These are phyloP conservation scores for Protobothrops flavoviridis DNA, from an alignment of 2,113 vertebrate genomes.

Conservation along the genomic window DNA sequence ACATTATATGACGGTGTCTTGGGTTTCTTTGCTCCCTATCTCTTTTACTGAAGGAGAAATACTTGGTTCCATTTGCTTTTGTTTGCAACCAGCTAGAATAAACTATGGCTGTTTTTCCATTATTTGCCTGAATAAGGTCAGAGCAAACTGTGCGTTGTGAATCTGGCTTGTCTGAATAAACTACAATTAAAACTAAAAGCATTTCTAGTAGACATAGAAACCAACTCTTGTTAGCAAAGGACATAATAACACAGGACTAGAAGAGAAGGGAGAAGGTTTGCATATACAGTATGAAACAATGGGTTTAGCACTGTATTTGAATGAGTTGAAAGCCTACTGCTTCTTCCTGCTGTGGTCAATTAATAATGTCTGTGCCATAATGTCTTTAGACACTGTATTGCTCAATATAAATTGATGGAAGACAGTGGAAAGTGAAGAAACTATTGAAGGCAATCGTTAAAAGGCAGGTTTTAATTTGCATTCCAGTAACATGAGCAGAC, in stretches of 20 bases:
- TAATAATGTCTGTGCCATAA: not conserved
- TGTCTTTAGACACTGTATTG: not conserved
- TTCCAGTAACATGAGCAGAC: not conserved
- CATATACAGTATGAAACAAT: not conserved
- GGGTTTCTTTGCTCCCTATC: not conserved
- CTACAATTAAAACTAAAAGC: not conserved
- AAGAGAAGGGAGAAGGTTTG: not conserved
- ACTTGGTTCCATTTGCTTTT: not conserved
- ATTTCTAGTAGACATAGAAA: not conserved
- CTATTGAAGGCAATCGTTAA: not conserved
- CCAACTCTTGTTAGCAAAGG: not conserved
- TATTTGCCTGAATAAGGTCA: not conserved
- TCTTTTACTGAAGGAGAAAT: not conserved
- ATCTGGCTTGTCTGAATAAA: not conserved
- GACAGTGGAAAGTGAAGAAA: not conserved
- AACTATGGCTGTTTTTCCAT: not conserved
- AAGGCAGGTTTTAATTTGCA: constrained; percentile 5
- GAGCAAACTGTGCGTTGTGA: not conserved
- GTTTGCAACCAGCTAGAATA: not conserved
- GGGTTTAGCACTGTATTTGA: not conserved
- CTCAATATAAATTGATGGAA: not conserved
- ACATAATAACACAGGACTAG: no score
- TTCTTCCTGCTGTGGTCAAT: not conserved
- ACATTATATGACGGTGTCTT: not conserved
- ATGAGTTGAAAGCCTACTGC: not conserved